Evolutionary conservation across 2,797 vertebrate genomes (phyloP), one percentile per base, ranked within the genome.

Genomic region (Coluber constrictor): DNA sequence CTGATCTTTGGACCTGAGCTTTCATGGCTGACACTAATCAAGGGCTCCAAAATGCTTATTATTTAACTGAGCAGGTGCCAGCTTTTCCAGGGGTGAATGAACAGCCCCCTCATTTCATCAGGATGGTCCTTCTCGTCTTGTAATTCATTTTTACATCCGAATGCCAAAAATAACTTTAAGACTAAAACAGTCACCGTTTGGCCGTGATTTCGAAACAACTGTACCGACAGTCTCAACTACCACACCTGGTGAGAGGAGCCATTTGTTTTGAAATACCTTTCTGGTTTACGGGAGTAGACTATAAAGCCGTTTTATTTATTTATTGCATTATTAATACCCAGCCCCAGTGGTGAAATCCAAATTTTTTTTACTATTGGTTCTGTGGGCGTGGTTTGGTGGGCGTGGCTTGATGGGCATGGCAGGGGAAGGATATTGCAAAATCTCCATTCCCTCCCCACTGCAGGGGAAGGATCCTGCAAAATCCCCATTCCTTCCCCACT

Each of bases 251-350:
- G 92, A 89, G 70, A 79, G 54, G 9, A 93, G 92, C 90, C 0
- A 92, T 95, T 96, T 96, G 93, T 95, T 93, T 25, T 89, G 94
- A 61, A 92, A 95, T 95, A 95, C 95, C 95, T 94, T 96, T 94
- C 91, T 0, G 0, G 93, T 88, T 20, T 74, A 29, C 1, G 29
- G 56, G 25, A 56, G 12, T 4, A 95, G 92, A 93, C 92, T 90
- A 61, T 63, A 92, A 87, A 89, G 94, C 95, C 95, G 0, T 83
- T 47, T 83, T 47, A 43, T 79, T 79, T 79, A 43, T 79, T 79
- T 79, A 79, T 79, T 43, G 74, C 37, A 23, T 79, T 23, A 43
- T 79, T 79, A 11, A 23, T 43, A 79, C 20, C 18, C 37, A 43
- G 3, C 32, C 70, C 18, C 32, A 51, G 7, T 51, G 47, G 6